Evolutionary conservation across 2,888 invertebrate species (phyloP), one percentile per base, ranked within the genome.

Genomic region (Stenoptilia bipunctidactyla): DNA sequence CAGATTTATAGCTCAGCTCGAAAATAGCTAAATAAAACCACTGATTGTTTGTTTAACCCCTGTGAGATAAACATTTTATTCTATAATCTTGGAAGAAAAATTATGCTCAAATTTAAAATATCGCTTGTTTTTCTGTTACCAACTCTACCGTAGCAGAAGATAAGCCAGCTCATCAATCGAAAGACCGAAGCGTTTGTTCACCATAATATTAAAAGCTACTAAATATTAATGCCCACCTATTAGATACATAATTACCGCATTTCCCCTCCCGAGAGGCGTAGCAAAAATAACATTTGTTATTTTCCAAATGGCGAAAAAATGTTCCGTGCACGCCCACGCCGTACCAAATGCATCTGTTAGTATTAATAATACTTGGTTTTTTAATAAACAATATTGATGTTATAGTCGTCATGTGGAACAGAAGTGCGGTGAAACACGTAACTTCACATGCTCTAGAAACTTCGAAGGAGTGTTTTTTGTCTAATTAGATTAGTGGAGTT

Each of bases 291-390:
- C 66, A 61, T 65, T 66, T 67, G 63, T 66, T 61, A 56, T 56
- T 61, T 50, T 48, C 59, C 53, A 62, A 61, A 61, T 56, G 52
- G 61, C 50, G 52, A 62, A 66, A 72, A 71, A 71, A 66, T 12
- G 10, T 30, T 12, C n/a, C 10, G n/a, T n/a, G 10, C 30, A 30
- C 9, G 30, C 30, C 30, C 30, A 9, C 6, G n/a, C 30, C 20
- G 20, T 20, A 20, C 20, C 30, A 9, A 30, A 9, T 10, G 30
- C 30, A 30, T 30, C 9, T 30, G 30, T 30, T 30, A 20, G 20
- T 8, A 20, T 30, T 30, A 30, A 30, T 12, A 30, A 30, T 30
- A n/a, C n/a, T n/a, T 30, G 9, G 6, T 30, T 9, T 30, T 9
- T 12, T n/a, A 5, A 20, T 20, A 8, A 20, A 20, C 20, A 20